Evolutionary conservation across 2,113 vertebrate genomes (phyloP).

Genomic region (Dascyllus trimaculatus): DNA sequence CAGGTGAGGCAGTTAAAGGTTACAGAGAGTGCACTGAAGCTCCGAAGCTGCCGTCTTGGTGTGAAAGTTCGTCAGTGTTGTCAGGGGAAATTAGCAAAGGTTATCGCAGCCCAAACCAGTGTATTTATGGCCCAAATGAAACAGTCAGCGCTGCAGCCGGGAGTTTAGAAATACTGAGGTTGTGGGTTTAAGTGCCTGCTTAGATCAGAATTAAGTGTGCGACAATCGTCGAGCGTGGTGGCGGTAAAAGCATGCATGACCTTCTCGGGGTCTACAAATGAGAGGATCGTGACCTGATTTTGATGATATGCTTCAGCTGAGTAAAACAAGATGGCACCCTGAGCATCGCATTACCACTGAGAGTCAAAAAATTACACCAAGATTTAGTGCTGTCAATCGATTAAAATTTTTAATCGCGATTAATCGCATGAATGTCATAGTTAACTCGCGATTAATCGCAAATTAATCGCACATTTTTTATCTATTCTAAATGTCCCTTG

Average conservation of each 20-base stretch:
- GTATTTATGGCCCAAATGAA: constrained; percentile 1
- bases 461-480: too few species aligned
- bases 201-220: background rate
- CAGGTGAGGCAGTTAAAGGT: constrained; percentile 18
- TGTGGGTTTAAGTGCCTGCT: background rate
- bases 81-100: background rate
- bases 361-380: background rate
- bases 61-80: background rate
- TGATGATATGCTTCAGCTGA: background rate
- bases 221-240: background rate
- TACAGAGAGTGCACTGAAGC: constrained; percentile 1
- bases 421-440: too few species aligned
- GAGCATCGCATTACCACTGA: background rate
- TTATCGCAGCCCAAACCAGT: background rate
- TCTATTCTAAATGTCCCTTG: too few species aligned
- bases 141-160: background rate
- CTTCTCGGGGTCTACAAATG: constrained; percentile 1
- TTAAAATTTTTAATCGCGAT: too few species aligned
- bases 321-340: background rate
- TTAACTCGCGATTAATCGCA: too few species aligned
- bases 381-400: too few species aligned
- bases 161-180: constrained; percentile 7
- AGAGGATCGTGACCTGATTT: constrained; percentile 31
- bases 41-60: background rate
- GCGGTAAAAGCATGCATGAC: constrained; percentile 31